A percentile compares a stretch with the other conserved stretches of the same genome.
Evolutionary conservation across 2,113 vertebrate species (phyloP).

Genomic region (Oreochromis spilurus): DNA sequence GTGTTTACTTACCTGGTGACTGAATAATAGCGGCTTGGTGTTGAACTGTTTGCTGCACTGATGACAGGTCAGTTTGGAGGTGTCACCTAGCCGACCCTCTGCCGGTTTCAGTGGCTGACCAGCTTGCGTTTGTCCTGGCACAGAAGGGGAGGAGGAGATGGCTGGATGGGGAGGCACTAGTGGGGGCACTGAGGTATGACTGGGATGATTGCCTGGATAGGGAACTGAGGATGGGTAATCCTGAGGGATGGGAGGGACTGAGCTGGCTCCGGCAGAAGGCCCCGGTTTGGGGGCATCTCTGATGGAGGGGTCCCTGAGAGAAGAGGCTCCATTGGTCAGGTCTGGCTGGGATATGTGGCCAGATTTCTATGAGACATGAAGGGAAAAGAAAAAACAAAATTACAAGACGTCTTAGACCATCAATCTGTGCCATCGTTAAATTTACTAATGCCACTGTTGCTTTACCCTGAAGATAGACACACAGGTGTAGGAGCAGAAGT

Average conservation of each 20-base stretch:
- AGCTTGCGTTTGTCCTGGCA: conserved; percentile 32
- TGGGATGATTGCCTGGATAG: conserved; percentile 34
- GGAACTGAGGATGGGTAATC: conserved; percentile 39
- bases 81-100: not conserved
- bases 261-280: conserved; percentile 21
- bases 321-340: conserved; percentile 41
- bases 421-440: not conserved
- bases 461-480: conserved; percentile 86
- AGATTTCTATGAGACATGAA: conserved; percentile 22
- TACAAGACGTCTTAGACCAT: not conserved
- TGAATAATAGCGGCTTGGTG: conserved; percentile 87
- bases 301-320: conserved; percentile 11
- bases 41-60: conserved; percentile 84
- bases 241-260: conserved; percentile 47
- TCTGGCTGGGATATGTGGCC: conserved; percentile 20
- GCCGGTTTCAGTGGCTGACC: conserved; percentile 1
- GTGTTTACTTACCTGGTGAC: conserved; percentile 79
- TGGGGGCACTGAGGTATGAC: conserved; percentile 54
- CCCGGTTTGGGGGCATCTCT: conserved; percentile 19
- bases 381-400: not conserved
- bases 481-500: conserved; percentile 93
- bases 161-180: conserved; percentile 32
- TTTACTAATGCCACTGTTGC: not conserved
- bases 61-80: conserved; percentile 82
- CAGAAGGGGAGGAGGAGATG: conserved; percentile 24